Percentiles rank a stretch among this genome's conserved stretches.
phyloP scores from a whole-genome alignment of 2,888 invertebrate species.

The Nephrotoma flavescens region DNA sequence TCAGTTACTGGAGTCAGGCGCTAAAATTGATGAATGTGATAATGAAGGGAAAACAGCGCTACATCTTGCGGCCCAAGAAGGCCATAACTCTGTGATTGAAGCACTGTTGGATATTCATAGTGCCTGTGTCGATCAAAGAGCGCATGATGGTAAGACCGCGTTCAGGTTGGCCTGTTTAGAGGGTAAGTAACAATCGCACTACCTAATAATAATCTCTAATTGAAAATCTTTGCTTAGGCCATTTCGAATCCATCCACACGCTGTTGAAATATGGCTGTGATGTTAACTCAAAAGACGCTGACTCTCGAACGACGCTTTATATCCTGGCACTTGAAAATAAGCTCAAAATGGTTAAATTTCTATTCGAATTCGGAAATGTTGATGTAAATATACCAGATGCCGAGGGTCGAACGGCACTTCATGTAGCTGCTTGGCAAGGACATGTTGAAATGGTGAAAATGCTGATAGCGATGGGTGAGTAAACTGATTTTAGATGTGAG shows the following conservation, averaged over 20 bases:
- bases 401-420: conserved; percentile 80
- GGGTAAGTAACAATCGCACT: conserved; percentile 11
- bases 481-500: background rate
- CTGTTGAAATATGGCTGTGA: conserved; percentile 63
- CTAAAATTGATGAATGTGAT: conserved; percentile 75
- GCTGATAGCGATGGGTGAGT: conserved; percentile 50
- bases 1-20: conserved; percentile 62
- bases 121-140: conserved; percentile 69
- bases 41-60: conserved; percentile 82
- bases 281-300: conserved; percentile 79
- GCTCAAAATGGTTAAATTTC: conserved; percentile 65
- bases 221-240: conserved; percentile 37
- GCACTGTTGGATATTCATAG: conserved; percentile 56
- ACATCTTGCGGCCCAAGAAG: conserved; percentile 81
- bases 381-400: conserved; percentile 77
- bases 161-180: conserved; percentile 42
- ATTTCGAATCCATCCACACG: conserved; percentile 49
- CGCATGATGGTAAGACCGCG: conserved; percentile 83
- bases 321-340: conserved; percentile 80
- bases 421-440: conserved; percentile 88
- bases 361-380: conserved; percentile 60
- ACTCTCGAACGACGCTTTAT: conserved; percentile 82
- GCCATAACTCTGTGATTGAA: conserved; percentile 45
- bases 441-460: conserved; percentile 85
- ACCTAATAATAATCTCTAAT: background rate